These are phyloP conservation scores for Rhingia campestris DNA, from an alignment of 2,888 invertebrate genomes.

Conservation along the genomic window DNA sequence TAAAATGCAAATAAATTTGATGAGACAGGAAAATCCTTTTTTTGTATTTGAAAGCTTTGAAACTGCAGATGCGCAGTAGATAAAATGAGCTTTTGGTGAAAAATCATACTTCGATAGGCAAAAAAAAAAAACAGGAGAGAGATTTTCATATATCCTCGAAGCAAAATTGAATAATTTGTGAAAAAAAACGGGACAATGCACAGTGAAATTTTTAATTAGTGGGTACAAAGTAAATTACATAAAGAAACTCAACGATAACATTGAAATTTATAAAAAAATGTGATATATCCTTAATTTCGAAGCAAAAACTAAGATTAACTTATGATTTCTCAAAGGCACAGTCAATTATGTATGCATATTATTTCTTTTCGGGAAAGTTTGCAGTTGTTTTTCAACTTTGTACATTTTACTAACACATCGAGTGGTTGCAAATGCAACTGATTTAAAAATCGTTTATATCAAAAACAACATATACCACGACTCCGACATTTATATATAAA, in stretches of 20 bases:
- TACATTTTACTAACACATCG: conserved; percentile 56
- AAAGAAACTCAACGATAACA: conserved; percentile 46
- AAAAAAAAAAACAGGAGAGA: conserved; percentile 52
- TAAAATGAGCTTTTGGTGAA: conserved; percentile 36
- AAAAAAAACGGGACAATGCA: conserved; percentile 63
- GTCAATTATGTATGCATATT: conserved; percentile 74
- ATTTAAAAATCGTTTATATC: conserved; percentile 51
- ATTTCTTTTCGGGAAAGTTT: conserved; percentile 65
- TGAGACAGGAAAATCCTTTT: conserved; percentile 31
- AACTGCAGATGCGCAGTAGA: conserved; percentile 40
- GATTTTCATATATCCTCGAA: conserved; percentile 69
- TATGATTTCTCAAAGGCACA: conserved; percentile 67
- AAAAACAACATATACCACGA: conserved; percentile 32
- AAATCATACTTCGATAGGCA: conserved; percentile 39
- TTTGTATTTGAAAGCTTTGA: conserved; percentile 25
- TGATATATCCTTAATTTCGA: conserved; percentile 49
- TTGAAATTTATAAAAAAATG: conserved; percentile 56
- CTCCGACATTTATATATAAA: conserved; percentile 55
- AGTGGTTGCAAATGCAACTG: conserved; percentile 47
- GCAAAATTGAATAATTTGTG: conserved; percentile 48
- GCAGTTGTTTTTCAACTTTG: conserved; percentile 61
- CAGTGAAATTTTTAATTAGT: conserved; percentile 67
- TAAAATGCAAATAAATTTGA: conserved; percentile 5
- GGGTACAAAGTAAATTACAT: conserved; percentile 49
- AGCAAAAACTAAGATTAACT: conserved; percentile 45